A percentile compares a stretch with the other conserved stretches of the same genome.
Conservation (phyloP, 2,797 vertebrate genomes). For the Coluber constrictor region DNA sequence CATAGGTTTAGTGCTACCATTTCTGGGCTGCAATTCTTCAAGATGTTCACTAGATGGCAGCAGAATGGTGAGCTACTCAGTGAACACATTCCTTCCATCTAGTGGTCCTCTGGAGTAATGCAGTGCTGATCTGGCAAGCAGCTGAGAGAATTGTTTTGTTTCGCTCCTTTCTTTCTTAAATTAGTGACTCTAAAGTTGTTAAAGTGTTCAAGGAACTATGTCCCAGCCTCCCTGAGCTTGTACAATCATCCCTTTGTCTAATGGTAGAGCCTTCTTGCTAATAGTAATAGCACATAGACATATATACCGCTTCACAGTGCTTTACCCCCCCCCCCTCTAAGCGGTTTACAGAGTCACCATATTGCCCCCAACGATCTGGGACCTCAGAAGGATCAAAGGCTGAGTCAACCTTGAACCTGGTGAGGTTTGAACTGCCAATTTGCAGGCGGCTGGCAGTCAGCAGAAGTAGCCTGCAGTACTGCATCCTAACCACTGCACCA, state of each 20-base stretch:
- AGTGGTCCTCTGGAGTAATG: not conserved
- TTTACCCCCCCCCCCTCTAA: no score
- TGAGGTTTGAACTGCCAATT: no score
- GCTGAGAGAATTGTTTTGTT: not conserved
- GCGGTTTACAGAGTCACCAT: no score
- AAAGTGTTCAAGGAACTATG: not conserved
- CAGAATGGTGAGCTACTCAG: not conserved
- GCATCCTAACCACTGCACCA: no score
- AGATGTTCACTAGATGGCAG: not conserved
- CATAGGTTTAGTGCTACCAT: not conserved
- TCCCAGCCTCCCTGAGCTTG: not conserved
- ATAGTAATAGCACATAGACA: not conserved
- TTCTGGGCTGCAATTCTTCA: not conserved
- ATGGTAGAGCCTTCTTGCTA: not conserved
- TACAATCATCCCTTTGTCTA: not conserved
- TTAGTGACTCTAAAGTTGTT: not conserved
- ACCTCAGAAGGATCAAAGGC: no score
- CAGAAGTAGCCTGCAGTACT: no score
- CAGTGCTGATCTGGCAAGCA: not conserved
- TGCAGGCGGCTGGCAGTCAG: no score
- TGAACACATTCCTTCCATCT: not conserved
- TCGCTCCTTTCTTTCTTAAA: not conserved
- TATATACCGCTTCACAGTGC: no score
- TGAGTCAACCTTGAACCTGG: no score
- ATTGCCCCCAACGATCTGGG: no score